phyloP scores from a whole-genome alignment of 2,113 vertebrate species.

The Redunca redunca region DNA sequence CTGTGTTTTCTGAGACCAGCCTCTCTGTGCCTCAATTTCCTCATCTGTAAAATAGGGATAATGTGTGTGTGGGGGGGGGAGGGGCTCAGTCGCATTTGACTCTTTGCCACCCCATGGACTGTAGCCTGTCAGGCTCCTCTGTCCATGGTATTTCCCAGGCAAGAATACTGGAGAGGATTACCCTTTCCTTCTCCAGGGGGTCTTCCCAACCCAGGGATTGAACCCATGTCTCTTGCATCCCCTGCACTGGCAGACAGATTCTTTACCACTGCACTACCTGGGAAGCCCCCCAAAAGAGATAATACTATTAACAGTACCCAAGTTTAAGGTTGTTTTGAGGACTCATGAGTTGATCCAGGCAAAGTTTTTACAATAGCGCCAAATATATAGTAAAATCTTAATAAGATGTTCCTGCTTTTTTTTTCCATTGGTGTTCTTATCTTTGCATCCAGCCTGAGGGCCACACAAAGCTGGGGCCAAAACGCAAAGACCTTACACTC shows the following conservation, averaged over 20 bases:
- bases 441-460: background rate
- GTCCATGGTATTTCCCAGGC: background rate
- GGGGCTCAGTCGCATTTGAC: fast-evolving
- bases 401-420: background rate
- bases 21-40: background rate
- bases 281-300: background rate
- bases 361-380: background rate
- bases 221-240: background rate
- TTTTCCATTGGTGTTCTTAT: background rate
- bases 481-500: background rate
- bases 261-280: background rate
- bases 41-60: background rate
- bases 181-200: background rate
- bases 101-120: background rate
- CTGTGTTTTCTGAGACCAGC: background rate
- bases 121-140: background rate
- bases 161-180: background rate
- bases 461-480: background rate
- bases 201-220: background rate
- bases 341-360: background rate
- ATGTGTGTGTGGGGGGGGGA: background rate
- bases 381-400: background rate
- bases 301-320: background rate
- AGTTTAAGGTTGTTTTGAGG: background rate
- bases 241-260: background rate